Evolutionary conservation across 2,888 invertebrate genomes (phyloP).

Genomic region (Scelioninae gen. 2): DNA sequence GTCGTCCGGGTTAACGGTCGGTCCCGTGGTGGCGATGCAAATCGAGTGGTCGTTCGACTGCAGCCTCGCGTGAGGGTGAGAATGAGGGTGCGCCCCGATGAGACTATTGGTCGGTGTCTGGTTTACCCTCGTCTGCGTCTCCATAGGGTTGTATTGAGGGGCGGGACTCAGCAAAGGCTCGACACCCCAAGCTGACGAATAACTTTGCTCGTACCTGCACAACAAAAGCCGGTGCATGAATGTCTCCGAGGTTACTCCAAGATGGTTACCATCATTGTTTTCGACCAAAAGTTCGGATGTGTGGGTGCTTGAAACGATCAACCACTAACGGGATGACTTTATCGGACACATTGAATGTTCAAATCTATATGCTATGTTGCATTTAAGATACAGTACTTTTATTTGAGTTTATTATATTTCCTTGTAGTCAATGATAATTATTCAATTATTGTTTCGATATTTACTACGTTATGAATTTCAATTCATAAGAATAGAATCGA

Average conservation of each 20-base stretch:
- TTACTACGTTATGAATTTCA: too few relatives aligned
- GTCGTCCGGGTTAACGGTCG: constrained; percentile 80
- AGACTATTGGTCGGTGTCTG: constrained; percentile 73
- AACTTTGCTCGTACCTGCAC: constrained; percentile 73
- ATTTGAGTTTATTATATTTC: too few relatives aligned
- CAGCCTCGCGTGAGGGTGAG: constrained; percentile 70
- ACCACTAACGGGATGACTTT: too few relatives aligned
- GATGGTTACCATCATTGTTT: constrained; percentile 32
- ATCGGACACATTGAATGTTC: too few relatives aligned
- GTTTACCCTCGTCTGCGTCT: constrained; percentile 72
- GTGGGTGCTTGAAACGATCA: too few relatives aligned
- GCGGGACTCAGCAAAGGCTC: constrained; percentile 74
- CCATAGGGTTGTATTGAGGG: constrained; percentile 73
- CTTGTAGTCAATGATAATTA: too few relatives aligned
- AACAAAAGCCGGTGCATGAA: constrained; percentile 33
- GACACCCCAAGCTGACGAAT: constrained; percentile 74
- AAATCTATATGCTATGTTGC: too few relatives aligned
- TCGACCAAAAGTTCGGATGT: too few relatives aligned
- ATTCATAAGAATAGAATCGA: too few relatives aligned
- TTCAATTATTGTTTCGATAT: too few relatives aligned
- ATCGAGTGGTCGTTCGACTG: constrained; percentile 75
- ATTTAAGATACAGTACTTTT: too few relatives aligned
- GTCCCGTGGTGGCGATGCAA: constrained; percentile 75
- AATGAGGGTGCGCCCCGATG: constrained; percentile 73
- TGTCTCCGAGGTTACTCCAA: constrained; percentile 26